Percentiles rank a stretch among this genome's conserved stretches.
Conservation (phyloP, 2,888 invertebrate genomes). For the Idaea dimidiata region DNA sequence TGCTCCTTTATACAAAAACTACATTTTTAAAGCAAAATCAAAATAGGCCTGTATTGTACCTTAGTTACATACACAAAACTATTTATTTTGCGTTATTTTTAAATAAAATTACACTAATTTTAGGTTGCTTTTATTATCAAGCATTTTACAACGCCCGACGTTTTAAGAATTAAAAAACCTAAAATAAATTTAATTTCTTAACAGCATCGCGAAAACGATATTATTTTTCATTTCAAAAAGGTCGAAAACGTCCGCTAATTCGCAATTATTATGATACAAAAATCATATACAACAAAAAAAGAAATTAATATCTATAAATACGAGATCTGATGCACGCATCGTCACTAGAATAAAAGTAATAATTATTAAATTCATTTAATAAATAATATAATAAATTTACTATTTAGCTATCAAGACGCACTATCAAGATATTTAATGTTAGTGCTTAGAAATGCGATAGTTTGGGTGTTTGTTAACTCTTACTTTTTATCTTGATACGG, state of each 20-base stretch:
- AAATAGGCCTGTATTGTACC: conserved; percentile 1
- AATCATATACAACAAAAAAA: conserved; percentile 17
- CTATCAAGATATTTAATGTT: not conserved
- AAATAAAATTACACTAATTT: too few species aligned
- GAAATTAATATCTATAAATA: conserved; percentile 35
- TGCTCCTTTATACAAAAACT: not conserved
- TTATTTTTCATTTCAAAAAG: conserved; percentile 12
- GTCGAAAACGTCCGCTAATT: conserved; percentile 35
- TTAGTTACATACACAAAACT: not conserved
- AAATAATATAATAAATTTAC: conserved; percentile 33
- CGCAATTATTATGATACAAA: conserved; percentile 43
- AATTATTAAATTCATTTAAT: conserved; percentile 32
- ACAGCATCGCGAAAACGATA: conserved; percentile 8
- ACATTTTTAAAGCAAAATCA: not conserved
- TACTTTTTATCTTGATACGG: too few species aligned
- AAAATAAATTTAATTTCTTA: too few species aligned
- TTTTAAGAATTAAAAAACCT: too few species aligned
- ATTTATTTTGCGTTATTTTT: not conserved
- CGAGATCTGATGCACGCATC: conserved; percentile 49
- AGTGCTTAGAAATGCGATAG: not conserved
- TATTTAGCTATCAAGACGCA: conserved; percentile 9
- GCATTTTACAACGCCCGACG: too few species aligned
- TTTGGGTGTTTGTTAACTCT: too few species aligned
- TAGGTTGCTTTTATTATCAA: too few species aligned
- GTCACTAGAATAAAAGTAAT: conserved; percentile 31